A percentile compares a stretch with the other conserved stretches of the same genome.
Evolutionary conservation across 2,113 vertebrate genomes (phyloP).

Genomic region (Cyprinodon variegatus): DNA sequence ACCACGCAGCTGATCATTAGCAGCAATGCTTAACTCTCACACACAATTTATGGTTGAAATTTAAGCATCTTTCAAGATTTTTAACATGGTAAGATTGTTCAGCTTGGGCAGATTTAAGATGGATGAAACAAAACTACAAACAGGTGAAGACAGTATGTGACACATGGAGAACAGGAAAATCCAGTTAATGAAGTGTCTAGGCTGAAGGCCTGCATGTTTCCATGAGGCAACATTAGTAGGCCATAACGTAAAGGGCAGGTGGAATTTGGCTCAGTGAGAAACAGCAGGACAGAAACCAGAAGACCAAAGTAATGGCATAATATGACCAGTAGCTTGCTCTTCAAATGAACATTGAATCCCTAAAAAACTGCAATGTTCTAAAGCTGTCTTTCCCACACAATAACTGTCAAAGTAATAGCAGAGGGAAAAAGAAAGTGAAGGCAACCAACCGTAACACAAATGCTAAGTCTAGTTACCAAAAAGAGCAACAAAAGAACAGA

Average conservation of each 20-base stretch:
- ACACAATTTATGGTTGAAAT: constrained; percentile 17
- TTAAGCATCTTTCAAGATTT: constrained; percentile 21
- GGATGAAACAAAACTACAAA: constrained; percentile 32
- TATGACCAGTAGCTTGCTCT: constrained; percentile 18
- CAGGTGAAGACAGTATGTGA: constrained; percentile 18
- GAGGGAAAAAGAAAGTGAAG: neutral
- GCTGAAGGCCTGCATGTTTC: constrained; percentile 29
- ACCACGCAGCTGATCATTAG: constrained; percentile 18
- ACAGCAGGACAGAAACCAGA: constrained; percentile 27
- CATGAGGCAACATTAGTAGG: constrained; percentile 17
- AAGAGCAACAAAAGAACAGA: constrained; percentile 12
- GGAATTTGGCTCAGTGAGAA: constrained; percentile 12
- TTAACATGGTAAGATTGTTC: constrained; percentile 37
- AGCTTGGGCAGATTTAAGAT: constrained; percentile 38
- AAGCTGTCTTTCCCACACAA: constrained; percentile 17
- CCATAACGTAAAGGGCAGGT: constrained; percentile 13
- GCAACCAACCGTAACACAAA: neutral
- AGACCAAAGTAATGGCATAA: constrained; percentile 29
- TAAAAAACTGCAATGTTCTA: constrained; percentile 19
- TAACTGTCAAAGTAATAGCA: constrained; percentile 8
- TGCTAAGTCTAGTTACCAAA: neutral
- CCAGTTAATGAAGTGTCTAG: constrained; percentile 31
- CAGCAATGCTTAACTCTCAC: constrained; percentile 25
- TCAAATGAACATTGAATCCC: neutral
- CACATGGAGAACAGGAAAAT: constrained; percentile 38